Conservation (phyloP, 1,140 invertebrate species). For the Ceratosolen fusciceps region DNA sequence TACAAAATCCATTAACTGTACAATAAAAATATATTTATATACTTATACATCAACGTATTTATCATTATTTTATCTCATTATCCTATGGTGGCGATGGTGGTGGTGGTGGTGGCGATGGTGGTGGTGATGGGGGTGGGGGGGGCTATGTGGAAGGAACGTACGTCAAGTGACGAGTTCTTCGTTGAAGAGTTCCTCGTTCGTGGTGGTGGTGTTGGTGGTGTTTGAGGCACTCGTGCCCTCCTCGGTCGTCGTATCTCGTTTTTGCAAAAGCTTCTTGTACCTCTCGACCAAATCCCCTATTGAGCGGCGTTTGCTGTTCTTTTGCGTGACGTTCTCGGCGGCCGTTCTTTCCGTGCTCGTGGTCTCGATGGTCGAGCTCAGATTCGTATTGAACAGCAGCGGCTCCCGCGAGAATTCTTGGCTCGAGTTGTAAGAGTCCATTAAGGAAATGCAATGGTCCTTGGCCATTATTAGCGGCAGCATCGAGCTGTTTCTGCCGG, state of each 20-base stretch:
- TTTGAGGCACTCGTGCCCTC: background rate
- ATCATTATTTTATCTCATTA: too few relatives aligned
- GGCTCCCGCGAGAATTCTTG: constrained; percentile 43
- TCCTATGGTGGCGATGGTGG: too few relatives aligned
- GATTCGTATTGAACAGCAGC: constrained; percentile 35
- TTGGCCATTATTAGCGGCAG: constrained; percentile 33
- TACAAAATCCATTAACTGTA: constrained; percentile 30
- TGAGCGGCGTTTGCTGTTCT: constrained; percentile 51
- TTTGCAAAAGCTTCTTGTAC: constrained; percentile 59
- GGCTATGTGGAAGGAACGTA: too few relatives aligned
- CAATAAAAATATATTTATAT: constrained; percentile 45
- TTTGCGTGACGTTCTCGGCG: constrained; percentile 22
- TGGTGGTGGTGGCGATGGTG: too few relatives aligned
- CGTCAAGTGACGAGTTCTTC: constrained; percentile 30
- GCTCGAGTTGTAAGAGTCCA: constrained; percentile 38
- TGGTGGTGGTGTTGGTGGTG: too few relatives aligned
- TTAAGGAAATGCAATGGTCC: constrained; percentile 28
- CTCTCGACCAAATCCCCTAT: constrained; percentile 64
- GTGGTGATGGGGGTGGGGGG: too few relatives aligned
- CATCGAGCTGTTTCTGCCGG: constrained; percentile 34
- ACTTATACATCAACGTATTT: constrained; percentile 39
- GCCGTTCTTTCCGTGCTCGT: background rate
- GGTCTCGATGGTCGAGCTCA: constrained; percentile 24
- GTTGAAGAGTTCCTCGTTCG: constrained; percentile 4
- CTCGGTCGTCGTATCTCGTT: constrained; percentile 36